phyloP scores from a whole-genome alignment of 2,888 invertebrate genomes.

The Leucozona laternaria region DNA sequence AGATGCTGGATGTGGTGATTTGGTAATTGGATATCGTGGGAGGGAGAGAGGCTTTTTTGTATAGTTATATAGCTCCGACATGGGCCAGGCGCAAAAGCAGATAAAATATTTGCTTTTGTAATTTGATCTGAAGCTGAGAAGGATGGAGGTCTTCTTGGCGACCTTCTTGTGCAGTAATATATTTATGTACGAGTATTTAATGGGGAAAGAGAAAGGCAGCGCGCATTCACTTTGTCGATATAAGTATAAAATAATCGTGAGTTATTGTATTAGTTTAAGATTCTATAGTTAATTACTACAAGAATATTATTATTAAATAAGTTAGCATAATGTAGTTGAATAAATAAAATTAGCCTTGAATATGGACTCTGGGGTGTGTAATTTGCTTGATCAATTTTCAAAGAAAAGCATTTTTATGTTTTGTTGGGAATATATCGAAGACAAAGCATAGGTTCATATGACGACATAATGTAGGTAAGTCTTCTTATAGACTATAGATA shows the following conservation, averaged over 20 bases:
- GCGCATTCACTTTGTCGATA: conserved; percentile 37
- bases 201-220: conserved; percentile 52
- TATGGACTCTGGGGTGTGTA: neutral
- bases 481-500: too few relatives aligned
- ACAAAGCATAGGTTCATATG: too few relatives aligned
- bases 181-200: neutral
- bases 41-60: conserved; percentile 30
- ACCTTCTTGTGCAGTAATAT: conserved; percentile 41
- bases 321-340: neutral
- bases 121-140: conserved; percentile 60
- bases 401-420: neutral
- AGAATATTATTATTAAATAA: conserved; percentile 29
- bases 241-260: conserved; percentile 41
- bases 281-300: conserved; percentile 37
- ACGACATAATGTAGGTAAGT: too few relatives aligned
- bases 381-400: neutral
- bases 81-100: conserved; percentile 29
- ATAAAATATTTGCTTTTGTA: conserved; percentile 74
- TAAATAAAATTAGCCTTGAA: neutral
- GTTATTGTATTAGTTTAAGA: conserved; percentile 26
- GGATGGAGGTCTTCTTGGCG: conserved; percentile 48
- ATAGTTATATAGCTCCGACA: neutral
- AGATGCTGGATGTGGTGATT: conserved; percentile 75
- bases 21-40: conserved; percentile 72
- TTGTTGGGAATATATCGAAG: neutral